phyloP scores from a whole-genome alignment of 92 coral and sea anemone genomes.

The Isaurus tuberculatus region DNA sequence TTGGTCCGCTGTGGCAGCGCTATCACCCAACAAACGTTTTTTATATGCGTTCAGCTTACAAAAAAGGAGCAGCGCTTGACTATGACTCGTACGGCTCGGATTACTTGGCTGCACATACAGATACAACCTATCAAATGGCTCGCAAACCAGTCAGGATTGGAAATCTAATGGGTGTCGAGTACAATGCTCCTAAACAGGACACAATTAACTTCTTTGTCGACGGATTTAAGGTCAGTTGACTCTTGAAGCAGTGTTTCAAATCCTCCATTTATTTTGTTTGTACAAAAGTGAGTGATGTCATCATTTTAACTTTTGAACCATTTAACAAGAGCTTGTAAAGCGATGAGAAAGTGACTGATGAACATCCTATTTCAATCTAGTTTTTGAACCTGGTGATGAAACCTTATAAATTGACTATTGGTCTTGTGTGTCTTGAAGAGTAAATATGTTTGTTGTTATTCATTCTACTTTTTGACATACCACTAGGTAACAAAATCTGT shows the following conservation, averaged over 20 bases:
- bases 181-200: conserved; percentile 16
- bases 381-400: too few relatives aligned
- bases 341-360: too few relatives aligned
- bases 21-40: conserved; percentile 41
- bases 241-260: too few relatives aligned
- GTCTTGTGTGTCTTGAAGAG: not conserved
- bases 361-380: too few relatives aligned
- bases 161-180: conserved; percentile 20
- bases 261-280: too few relatives aligned
- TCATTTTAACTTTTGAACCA: too few relatives aligned
- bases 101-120: conserved; percentile 35
- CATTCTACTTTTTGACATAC: too few relatives aligned
- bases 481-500: too few relatives aligned
- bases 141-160: conserved; percentile 29
- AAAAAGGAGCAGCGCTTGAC: conserved; percentile 19
- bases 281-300: too few relatives aligned
- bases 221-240: conserved; percentile 38
- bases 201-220: conserved; percentile 22
- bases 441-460: too few relatives aligned
- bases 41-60: conserved; percentile 46
- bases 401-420: too few relatives aligned
- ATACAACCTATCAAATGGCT: conserved; percentile 18
- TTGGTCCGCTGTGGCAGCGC: conserved; percentile 40
- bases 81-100: conserved; percentile 43
- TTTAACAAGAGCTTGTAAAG: too few relatives aligned